These are phyloP conservation scores for Mactromeris polynyma DNA, from an alignment of 2,888 invertebrate genomes.

Conservation along the genomic window DNA sequence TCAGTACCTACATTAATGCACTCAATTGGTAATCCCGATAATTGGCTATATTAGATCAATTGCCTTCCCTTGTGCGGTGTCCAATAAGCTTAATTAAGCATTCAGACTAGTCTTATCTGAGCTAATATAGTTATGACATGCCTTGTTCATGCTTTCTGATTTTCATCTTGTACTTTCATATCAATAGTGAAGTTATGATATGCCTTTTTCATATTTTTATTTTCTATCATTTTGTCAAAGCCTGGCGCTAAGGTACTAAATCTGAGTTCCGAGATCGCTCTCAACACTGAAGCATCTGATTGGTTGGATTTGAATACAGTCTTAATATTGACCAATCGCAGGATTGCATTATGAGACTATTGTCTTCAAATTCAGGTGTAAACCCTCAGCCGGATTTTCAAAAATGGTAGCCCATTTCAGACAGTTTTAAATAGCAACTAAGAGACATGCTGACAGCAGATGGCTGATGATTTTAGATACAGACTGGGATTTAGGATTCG, in stretches of 20 bases:
- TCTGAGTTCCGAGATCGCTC: too few species aligned
- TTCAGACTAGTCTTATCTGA: neutral
- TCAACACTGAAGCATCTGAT: too few species aligned
- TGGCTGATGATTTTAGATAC: neutral
- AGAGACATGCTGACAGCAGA: neutral
- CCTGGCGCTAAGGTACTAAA: too few species aligned
- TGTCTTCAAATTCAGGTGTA: too few species aligned
- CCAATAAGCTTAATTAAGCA: neutral
- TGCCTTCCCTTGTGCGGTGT: neutral
- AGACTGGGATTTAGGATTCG: neutral
- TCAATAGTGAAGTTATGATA: neutral
- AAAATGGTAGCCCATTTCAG: neutral
- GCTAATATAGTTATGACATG: neutral
- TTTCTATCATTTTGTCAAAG: neutral
- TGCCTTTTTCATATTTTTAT: neutral
- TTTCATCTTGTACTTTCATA: neutral
- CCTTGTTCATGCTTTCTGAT: neutral
- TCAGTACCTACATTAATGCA: constrained; percentile 17
- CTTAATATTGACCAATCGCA: too few species aligned
- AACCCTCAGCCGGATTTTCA: too few species aligned
- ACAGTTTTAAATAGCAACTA: neutral
- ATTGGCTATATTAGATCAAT: constrained; percentile 35
- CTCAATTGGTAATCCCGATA: constrained; percentile 13
- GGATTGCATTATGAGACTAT: too few species aligned
- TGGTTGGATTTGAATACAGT: too few species aligned